phyloP scores from a whole-genome alignment of 2,888 invertebrate species.

The Lycaena phlaeas region DNA sequence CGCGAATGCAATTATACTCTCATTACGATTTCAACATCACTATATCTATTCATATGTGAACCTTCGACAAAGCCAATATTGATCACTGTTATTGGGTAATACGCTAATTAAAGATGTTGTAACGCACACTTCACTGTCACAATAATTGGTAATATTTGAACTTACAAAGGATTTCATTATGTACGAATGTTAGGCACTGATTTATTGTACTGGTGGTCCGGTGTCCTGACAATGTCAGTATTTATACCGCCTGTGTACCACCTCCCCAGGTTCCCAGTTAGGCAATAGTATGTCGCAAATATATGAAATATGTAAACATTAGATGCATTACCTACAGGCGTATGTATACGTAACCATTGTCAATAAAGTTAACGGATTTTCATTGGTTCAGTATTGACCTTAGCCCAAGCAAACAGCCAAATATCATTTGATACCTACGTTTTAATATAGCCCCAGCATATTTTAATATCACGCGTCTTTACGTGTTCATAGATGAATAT shows the following conservation, averaged over 20 bases:
- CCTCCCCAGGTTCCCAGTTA: conserved; percentile 53
- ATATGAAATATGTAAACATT: conserved; percentile 14
- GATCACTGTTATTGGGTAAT: conserved; percentile 2
- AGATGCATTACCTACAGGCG: conserved; percentile 5
- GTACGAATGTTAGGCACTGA: conserved; percentile 11
- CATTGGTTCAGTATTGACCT: conserved; percentile 46
- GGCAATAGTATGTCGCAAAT: conserved; percentile 60
- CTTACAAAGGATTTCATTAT: conserved; percentile 65
- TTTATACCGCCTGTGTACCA: conserved; percentile 57
- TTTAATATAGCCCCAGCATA: neutral
- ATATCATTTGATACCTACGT: conserved; percentile 2
- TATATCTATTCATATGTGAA: conserved; percentile 1
- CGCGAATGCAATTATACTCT: conserved; percentile 7
- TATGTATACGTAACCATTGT: conserved; percentile 58
- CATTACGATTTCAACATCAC: conserved; percentile 7
- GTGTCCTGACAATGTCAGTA: conserved; percentile 53
- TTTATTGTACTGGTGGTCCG: conserved; percentile 41
- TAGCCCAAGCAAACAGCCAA: conserved; percentile 21
- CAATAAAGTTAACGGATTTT: conserved; percentile 55
- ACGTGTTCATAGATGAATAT: neutral
- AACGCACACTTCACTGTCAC: conserved; percentile 17
- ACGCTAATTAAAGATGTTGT: conserved; percentile 6
- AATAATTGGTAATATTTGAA: conserved; percentile 26
- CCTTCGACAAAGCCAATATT: conserved; percentile 3
- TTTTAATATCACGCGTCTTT: neutral